phyloP scores from a whole-genome alignment of 2,113 vertebrate genomes.

The Gadus chalcogrammus region DNA sequence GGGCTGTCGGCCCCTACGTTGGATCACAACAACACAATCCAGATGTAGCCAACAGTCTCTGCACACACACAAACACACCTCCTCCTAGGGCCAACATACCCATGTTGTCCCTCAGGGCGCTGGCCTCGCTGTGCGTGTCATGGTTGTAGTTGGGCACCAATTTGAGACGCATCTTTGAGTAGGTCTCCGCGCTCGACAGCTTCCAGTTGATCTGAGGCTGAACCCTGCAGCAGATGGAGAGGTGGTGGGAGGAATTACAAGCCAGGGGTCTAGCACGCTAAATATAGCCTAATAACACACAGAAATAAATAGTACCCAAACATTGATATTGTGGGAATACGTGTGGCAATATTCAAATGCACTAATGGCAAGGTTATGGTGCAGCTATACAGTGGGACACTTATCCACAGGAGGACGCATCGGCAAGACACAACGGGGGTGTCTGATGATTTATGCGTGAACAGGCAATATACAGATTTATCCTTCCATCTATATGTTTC shows the following conservation, averaged over 20 bases:
- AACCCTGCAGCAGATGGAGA: constrained; percentile 61
- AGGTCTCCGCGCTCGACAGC: constrained; percentile 87
- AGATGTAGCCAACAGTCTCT: too few relatives aligned
- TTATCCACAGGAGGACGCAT: too few relatives aligned
- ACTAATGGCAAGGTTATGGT: too few relatives aligned
- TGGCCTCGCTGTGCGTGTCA: constrained; percentile 86
- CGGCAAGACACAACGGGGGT: too few relatives aligned
- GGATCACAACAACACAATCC: not conserved
- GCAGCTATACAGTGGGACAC: too few relatives aligned
- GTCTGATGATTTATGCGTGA: too few relatives aligned
- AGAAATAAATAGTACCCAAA: not conserved
- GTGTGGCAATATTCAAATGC: not conserved
- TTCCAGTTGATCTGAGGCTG: constrained; percentile 81
- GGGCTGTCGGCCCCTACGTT: constrained; percentile 81
- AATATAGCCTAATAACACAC: not conserved
- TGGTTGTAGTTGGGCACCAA: constrained; percentile 92
- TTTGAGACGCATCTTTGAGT: constrained; percentile 94
- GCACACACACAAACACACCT: not conserved
- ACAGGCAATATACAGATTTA: too few relatives aligned
- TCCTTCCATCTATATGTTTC: too few relatives aligned
- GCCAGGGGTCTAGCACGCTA: not conserved
- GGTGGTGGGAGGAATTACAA: not conserved
- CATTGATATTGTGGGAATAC: not conserved
- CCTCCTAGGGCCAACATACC: constrained; percentile 66
- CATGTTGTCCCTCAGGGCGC: constrained; percentile 91